A percentile compares a stretch with the other conserved stretches of the same genome.
phyloP scores from a whole-genome alignment of 1,140 invertebrate species.

The Scaptodrosophila lebanonensis region DNA sequence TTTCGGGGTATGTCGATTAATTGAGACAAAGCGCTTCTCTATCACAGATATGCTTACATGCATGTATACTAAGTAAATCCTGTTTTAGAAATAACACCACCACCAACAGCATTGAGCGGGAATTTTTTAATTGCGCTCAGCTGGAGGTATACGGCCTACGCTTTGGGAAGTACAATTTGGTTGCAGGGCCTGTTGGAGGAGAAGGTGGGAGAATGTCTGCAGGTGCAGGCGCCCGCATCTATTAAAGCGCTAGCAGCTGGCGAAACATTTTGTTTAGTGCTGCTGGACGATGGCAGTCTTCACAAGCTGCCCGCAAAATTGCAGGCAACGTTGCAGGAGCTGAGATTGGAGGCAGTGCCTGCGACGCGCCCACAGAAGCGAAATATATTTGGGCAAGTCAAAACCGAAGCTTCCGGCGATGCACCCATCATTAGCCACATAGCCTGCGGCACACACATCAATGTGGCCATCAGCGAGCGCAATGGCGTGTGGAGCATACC shows the following conservation, averaged over 20 bases:
- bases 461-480: slow-evolving; percentile 77
- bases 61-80: slow-evolving; percentile 34
- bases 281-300: slow-evolving; percentile 52
- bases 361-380: slow-evolving; percentile 39
- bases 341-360: slow-evolving; percentile 39
- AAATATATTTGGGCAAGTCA: slow-evolving; percentile 45
- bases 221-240: slow-evolving; percentile 17
- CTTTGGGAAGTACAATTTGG: slow-evolving; percentile 29
- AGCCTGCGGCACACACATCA: slow-evolving; percentile 76
- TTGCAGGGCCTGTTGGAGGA: slow-evolving; percentile 34
- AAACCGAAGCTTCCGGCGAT: slow-evolving; percentile 7
- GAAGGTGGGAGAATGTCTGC: slow-evolving; percentile 28
- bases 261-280: slow-evolving; percentile 54
- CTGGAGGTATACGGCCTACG: slow-evolving; percentile 61
- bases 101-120: neutral
- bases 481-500: slow-evolving; percentile 82
- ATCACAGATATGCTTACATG: slow-evolving; percentile 6
- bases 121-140: slow-evolving; percentile 40
- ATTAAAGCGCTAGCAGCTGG: slow-evolving; percentile 46
- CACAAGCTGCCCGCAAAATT: slow-evolving; percentile 40
- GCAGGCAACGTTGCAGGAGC: slow-evolving; percentile 23
- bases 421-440: slow-evolving; percentile 66
- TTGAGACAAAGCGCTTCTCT: slow-evolving; percentile 9
- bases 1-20: slow-evolving; percentile 54
- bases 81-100: slow-evolving; percentile 42